A percentile compares a stretch with the other conserved stretches of the same genome.
Evolutionary conservation across 2,797 vertebrate genomes (phyloP).

Genomic region (Smutsia gigantea): DNA sequence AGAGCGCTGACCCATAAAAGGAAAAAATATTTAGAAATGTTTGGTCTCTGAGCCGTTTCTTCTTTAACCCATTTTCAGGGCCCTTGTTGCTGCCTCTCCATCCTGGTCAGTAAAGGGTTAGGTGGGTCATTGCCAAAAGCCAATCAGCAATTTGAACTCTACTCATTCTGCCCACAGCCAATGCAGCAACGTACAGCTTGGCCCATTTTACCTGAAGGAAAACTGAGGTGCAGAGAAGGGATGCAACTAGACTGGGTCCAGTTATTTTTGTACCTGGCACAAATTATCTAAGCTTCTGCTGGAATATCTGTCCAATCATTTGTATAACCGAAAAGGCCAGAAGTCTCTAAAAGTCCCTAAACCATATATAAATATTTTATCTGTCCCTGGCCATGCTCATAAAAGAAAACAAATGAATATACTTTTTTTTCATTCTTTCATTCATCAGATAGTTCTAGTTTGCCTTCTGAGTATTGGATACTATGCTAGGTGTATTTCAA

Average conservation of each 20-base stretch:
- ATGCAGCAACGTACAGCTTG: background rate
- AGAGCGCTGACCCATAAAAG: constrained; percentile 88
- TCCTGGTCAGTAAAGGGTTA: constrained; percentile 22
- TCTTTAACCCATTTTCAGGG: constrained; percentile 77
- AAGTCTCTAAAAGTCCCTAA: background rate
- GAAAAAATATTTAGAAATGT: constrained; percentile 86
- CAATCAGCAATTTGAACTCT: background rate
- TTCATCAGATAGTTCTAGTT: background rate
- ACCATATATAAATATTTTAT: background rate
- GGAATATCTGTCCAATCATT: background rate
- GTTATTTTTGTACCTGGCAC: background rate
- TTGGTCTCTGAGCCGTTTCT: constrained; percentile 78
- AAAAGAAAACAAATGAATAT: background rate
- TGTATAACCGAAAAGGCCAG: background rate
- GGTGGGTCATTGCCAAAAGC: background rate
- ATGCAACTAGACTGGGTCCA: background rate
- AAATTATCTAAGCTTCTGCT: constrained; percentile 1
- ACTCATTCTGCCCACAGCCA: background rate
- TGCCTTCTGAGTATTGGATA: background rate
- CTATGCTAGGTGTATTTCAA: background rate
- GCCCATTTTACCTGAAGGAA: constrained; percentile 38
- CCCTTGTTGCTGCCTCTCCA: constrained; percentile 19
- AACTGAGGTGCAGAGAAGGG: constrained; percentile 12
- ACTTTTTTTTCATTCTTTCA: background rate
- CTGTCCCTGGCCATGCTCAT: background rate